Base-by-base conservation (phyloP, 2,113 vertebrate genomes). In the Azemiops feae region DNA sequence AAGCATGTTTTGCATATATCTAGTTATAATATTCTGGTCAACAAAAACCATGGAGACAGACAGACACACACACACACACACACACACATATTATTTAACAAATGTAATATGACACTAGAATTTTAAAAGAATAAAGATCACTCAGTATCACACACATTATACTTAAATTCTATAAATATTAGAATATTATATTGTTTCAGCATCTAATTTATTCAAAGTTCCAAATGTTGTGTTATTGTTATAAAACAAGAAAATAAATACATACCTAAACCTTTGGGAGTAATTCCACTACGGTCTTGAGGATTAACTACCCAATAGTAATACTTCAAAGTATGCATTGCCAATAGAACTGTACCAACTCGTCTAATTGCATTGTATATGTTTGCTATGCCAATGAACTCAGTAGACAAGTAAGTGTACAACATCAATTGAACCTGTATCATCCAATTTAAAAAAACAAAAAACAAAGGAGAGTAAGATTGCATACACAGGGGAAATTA, bases 231-330 rank as follows among this genome's bases (percentile, higher is more conserved):
- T 89, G 27, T 88, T 92, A 2, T 23, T 27, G 45, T 57, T 86
- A 3, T 87, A 94, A 10, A 87, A 9, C 3, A 92, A 0, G 89
- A 57, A 95, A 94, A 14, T 53, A 0, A 58, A 53, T 2, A 89
- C 97, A 97, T 97, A 99, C 99, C 99, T 12, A 98, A 50, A 55
- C 99, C 99, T 97, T 99, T 99, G 74, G 99, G 99, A 30, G 97
- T 93, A 88, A 99, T 98, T 47, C 99, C 99, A 88, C 99, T 99
- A 94, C 99, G 98, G 97, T 99, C 98, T 95, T 99, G 98, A 74
- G 99, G 99, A 97, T 99, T 99, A 95, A 98, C 96, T 22, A 99
- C 98, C 99, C 99, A 99, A 96, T 99, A 99, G 96, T 98, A 99
- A 96, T 98, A 99, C 94, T 99, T 99, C 1, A 99, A 97, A 1